Base-by-base conservation (phyloP, 2,888 invertebrate species). In the Drosophila multiciliata region DNA sequence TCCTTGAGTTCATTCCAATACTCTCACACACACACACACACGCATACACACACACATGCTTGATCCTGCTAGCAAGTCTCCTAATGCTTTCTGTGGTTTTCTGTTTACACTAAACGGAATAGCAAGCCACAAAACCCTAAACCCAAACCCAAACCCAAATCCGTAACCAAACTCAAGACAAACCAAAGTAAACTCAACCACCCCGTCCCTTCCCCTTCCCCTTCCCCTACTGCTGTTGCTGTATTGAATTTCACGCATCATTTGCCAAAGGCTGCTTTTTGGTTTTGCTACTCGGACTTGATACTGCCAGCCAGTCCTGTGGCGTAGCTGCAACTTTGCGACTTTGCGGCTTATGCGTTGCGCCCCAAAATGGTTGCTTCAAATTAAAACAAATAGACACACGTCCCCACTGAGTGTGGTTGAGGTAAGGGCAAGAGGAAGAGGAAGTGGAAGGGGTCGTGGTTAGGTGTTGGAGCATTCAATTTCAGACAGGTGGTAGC, bases 161-260 rank as follows among this genome's bases (percentile, higher is more conserved):
- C 52, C 59, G 50, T 61, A 58, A 12, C 58, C 66, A 53, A 69
- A 42, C 29, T 59, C 65, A 32, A 57, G 58, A 26, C 66, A 48
- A 69, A 54, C 75, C 49, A 20, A 57, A 49, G 57, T 58, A 23
- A 50, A 9, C 23, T 23, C 8, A 23, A 23, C 45, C 23, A 23
- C 73, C 38, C 52, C n/a, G n/a, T 33, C 17, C 7, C 32, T 3
- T 15, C 17, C 8, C n/a, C 40, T 12, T 36, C 12, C 29, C 38
- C 3, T 12, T 0, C 7, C 32, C 23, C 0, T 20, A 12, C 9
- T 8, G 66, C 78, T 68, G 68, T 66, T 74, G 66, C 68, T 82
- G 87, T 86, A 86, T 86, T 86, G 89, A 86, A 89, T 86, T 86
- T 89, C 85, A 86, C 80, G 87, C 85, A 80, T 87, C 87, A 86